A percentile compares a stretch with the other conserved stretches of the same genome.
phyloP scores from a whole-genome alignment of 2,113 vertebrate genomes.

The Siniperca knerii region DNA sequence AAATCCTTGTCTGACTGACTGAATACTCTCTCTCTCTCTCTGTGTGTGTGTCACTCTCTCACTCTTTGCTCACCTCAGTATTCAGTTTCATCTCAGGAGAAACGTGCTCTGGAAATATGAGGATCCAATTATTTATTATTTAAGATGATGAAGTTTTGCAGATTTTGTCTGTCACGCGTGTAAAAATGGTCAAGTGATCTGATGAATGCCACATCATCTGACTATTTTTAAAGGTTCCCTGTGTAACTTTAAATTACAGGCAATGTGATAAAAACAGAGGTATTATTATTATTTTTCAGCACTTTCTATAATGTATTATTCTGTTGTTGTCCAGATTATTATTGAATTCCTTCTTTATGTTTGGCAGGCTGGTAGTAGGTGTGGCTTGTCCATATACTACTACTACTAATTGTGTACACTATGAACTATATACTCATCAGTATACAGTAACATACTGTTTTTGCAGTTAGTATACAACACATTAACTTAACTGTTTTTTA shows the following conservation, averaged over 20 bases:
- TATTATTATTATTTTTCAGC: neutral
- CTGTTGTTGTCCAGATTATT: neutral
- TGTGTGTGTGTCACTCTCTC: neutral
- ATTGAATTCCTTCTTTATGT: neutral
- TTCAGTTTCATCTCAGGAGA: neutral
- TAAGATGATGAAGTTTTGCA: neutral
- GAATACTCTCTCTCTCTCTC: too few species aligned
- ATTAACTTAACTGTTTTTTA: neutral
- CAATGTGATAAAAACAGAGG: neutral
- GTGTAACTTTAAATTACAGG: neutral
- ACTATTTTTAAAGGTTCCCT: neutral
- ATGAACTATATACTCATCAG: neutral
- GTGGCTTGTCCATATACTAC: neutral
- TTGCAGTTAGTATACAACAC: neutral
- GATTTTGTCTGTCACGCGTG: neutral
- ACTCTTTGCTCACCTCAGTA: neutral
- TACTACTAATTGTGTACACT: too few species aligned
- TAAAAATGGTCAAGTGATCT: neutral
- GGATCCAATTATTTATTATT: neutral
- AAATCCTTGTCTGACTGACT: neutral
- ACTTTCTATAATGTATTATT: neutral
- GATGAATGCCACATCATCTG: neutral
- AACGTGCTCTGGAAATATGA: neutral
- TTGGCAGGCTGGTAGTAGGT: neutral
- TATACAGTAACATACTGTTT: neutral